Evolutionary conservation across 2,888 invertebrate species (phyloP).

Genomic region (Plemyria rubiginata): DNA sequence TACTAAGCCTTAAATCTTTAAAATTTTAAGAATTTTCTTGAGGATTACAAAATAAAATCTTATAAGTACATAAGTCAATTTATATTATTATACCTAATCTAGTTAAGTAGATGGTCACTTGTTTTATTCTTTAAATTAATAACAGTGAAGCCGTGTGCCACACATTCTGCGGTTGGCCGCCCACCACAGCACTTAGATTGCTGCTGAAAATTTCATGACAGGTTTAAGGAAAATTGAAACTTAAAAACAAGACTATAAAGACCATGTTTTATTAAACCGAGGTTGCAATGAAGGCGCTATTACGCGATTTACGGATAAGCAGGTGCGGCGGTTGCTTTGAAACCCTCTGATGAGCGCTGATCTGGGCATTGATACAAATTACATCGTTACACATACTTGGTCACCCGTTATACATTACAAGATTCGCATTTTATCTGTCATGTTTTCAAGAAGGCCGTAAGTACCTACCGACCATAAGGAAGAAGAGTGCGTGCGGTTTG

Average conservation of each 20-base stretch:
- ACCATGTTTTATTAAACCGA: conserved; percentile 24
- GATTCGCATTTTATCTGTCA: conserved; percentile 3
- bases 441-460: conserved; percentile 12
- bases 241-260: conserved; percentile 34
- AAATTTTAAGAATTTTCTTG: too few relatives aligned
- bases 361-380: conserved; percentile 75
- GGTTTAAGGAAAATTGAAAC: conserved; percentile 34
- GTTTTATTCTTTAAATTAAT: conserved; percentile 45
- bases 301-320: conserved; percentile 70
- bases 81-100: too few relatives aligned
- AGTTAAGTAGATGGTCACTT: neutral
- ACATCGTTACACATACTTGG: conserved; percentile 63
- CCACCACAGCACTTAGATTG: conserved; percentile 3
- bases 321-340: conserved; percentile 77
- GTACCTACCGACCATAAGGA: conserved; percentile 3
- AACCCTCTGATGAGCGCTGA: conserved; percentile 61
- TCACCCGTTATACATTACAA: conserved; percentile 36
- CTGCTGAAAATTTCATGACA: conserved; percentile 61
- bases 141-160: conserved; percentile 53
- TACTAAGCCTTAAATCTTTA: too few relatives aligned
- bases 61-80: too few relatives aligned
- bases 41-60: too few relatives aligned
- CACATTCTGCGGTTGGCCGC: conserved; percentile 70
- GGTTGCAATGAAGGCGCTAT: conserved; percentile 53
- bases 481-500: conserved; percentile 18